A percentile compares a stretch with the other conserved stretches of the same genome.
These are phyloP conservation scores for Tholera decimalis DNA, from an alignment of 2,888 invertebrate genomes.

Conservation along the genomic window DNA sequence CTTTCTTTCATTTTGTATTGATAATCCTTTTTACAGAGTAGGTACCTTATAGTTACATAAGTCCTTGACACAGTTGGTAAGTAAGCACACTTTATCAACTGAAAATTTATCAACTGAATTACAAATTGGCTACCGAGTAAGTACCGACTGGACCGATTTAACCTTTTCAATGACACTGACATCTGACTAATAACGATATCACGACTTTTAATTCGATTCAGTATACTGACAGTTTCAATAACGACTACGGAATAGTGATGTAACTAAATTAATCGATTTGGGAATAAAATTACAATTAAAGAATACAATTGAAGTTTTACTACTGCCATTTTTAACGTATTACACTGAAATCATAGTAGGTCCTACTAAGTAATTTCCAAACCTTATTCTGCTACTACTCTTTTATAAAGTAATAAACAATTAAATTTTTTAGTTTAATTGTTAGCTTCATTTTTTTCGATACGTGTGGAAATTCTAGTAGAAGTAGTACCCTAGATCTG, in stretches of 20 bases:
- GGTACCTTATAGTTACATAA: conserved; percentile 13
- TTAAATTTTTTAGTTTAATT: background rate
- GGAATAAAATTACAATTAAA: too few relatives aligned
- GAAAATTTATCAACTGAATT: background rate
- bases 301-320: background rate
- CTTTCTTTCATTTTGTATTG: conserved; percentile 26
- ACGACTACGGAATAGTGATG: too few relatives aligned
- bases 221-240: too few relatives aligned
- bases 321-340: conserved; percentile 2
- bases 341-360: background rate
- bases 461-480: background rate
- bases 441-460: background rate
- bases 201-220: too few relatives aligned
- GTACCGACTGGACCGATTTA: too few relatives aligned
- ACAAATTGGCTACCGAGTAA: too few relatives aligned
- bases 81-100: conserved; percentile 1
- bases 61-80: background rate
- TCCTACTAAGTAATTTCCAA: background rate
- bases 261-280: too few relatives aligned
- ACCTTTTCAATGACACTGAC: background rate
- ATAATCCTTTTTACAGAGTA: conserved; percentile 18
- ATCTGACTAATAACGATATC: conserved; percentile 4
- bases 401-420: background rate
- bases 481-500: background rate
- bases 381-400: too few relatives aligned